Evolutionary conservation across 2,113 vertebrate genomes (phyloP).

Genomic region (Malurus melanocephalus): DNA sequence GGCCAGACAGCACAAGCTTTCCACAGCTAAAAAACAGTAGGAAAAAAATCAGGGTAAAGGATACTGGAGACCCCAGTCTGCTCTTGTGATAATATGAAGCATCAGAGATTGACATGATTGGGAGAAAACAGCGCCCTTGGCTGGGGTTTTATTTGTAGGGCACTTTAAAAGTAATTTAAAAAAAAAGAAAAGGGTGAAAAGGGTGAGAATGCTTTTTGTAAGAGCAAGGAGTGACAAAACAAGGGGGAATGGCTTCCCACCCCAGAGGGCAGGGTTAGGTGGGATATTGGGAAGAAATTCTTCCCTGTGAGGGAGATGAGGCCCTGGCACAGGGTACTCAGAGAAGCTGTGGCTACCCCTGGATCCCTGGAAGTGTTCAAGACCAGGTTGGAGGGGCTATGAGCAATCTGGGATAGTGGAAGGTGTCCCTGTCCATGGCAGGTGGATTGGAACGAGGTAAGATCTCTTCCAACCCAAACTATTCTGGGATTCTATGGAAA

Average conservation of each 20-base stretch:
- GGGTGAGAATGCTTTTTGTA: not conserved
- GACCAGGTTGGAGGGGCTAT: not conserved
- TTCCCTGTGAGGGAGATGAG: not conserved
- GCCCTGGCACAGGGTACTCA: not conserved
- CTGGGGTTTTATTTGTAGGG: not conserved
- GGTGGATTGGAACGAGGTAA: not conserved
- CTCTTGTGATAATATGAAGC: not conserved
- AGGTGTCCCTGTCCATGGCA: not conserved
- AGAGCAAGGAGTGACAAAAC: not conserved
- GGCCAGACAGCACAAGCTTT: not conserved
- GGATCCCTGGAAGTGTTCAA: not conserved
- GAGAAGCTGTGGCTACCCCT: not conserved
- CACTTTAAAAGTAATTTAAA: not conserved
- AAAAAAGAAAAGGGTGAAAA: too few relatives aligned
- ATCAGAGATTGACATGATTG: not conserved
- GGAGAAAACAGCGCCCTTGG: not conserved
- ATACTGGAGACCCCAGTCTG: accelerated
- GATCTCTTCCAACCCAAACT: not conserved
- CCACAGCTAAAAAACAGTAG: not conserved
- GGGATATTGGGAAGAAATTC: not conserved
- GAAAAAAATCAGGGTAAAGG: not conserved
- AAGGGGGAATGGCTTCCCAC: not conserved
- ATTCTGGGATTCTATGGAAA: not conserved
- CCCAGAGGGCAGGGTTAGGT: not conserved
- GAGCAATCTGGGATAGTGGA: not conserved